phyloP scores from a whole-genome alignment of 2,113 vertebrate species.

The Cheirogaleus medius region DNA sequence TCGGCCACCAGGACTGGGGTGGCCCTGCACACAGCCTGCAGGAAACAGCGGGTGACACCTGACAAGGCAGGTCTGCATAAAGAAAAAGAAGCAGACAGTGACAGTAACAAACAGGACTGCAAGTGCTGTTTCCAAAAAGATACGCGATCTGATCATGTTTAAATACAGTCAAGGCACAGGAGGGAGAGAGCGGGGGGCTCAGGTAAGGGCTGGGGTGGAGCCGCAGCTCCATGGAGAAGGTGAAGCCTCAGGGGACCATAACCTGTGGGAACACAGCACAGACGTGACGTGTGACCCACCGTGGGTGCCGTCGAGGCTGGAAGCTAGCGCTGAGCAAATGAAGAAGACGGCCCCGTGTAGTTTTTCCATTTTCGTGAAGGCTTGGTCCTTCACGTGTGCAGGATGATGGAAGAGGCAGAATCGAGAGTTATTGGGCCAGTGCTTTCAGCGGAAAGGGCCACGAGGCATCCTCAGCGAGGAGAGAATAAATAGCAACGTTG shows the following conservation, averaged over 20 bases:
- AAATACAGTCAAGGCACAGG: no score
- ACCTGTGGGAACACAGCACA: background rate
- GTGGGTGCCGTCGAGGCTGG: fast-evolving
- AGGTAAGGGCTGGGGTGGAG: fast-evolving
- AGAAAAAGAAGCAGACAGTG: background rate
- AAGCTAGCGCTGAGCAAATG: no score
- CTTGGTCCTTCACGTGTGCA: background rate
- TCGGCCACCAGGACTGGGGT: background rate
- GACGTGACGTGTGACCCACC: fast-evolving
- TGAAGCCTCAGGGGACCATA: no score
- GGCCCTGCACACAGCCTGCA: background rate
- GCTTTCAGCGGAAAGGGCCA: background rate
- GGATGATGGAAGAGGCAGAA: background rate
- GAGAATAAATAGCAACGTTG: background rate
- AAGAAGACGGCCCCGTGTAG: background rate
- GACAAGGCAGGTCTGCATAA: background rate
- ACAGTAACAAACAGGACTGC: fast-evolving
- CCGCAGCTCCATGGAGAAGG: background rate
- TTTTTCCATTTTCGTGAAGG: background rate
- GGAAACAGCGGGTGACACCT: background rate
- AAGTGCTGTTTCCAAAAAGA: background rate
- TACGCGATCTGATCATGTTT: background rate
- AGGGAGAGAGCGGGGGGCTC: fast-evolving
- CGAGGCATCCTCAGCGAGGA: background rate
- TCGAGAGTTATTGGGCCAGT: background rate